phyloP scores from a whole-genome alignment of 2,797 vertebrate species.

The Tragopan temminckii region DNA sequence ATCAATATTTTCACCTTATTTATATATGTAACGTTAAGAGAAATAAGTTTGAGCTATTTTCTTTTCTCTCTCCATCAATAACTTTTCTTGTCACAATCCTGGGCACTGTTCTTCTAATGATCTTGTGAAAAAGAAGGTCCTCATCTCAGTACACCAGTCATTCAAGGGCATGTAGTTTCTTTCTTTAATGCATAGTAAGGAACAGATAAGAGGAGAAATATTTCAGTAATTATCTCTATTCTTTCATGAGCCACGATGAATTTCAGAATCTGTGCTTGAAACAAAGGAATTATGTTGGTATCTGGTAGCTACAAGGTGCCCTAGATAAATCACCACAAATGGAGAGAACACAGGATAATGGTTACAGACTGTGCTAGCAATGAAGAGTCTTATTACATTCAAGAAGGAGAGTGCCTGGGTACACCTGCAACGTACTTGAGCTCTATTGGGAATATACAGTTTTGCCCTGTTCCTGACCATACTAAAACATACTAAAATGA shows the following conservation, averaged over 20 bases:
- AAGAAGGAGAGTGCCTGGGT: background rate
- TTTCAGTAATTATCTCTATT: background rate
- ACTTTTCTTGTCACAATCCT: background rate
- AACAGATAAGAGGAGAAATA: background rate
- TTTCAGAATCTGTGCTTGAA: background rate
- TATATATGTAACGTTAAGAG: background rate
- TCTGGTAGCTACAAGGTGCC: background rate
- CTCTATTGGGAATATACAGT: background rate
- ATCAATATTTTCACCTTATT: background rate
- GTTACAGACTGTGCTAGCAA: constrained; percentile 5
- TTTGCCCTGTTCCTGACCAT: background rate
- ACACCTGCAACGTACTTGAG: background rate
- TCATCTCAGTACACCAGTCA: background rate
- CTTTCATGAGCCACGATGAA: background rate
- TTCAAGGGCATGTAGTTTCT: background rate
- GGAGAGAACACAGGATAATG: background rate
- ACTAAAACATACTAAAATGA: background rate
- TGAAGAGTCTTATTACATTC: background rate
- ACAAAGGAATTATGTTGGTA: background rate
- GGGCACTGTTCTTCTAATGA: background rate
- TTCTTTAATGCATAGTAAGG: background rate
- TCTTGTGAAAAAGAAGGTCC: background rate
- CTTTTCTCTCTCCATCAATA: background rate
- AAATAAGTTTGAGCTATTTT: background rate
- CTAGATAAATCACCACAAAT: background rate